Percentiles rank a stretch among this genome's conserved stretches.
phyloP scores from a whole-genome alignment of 2,888 invertebrate species.

The Andrena praecox region DNA sequence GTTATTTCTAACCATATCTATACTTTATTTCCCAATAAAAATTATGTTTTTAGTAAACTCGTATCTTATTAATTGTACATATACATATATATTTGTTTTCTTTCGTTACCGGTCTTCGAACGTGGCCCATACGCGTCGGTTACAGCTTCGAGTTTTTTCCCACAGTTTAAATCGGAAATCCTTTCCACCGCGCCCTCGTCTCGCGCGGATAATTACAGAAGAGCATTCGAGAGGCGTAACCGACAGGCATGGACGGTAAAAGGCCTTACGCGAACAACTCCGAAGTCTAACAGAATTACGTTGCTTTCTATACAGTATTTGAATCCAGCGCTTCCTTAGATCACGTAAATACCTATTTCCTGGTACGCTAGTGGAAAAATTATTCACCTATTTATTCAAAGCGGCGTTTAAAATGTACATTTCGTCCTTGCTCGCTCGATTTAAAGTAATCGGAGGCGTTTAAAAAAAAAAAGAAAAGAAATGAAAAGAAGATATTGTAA shows the following conservation, averaged over 20 bases:
- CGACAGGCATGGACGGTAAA: constrained; percentile 64
- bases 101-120: constrained; percentile 51
- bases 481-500: constrained; percentile 28
- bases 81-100: constrained; percentile 24
- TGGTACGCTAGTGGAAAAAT: constrained; percentile 34
- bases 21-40: constrained; percentile 81
- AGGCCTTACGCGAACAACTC: constrained; percentile 64
- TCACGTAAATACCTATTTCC: constrained; percentile 33
- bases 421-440: constrained; percentile 22
- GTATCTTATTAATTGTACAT: constrained; percentile 72
- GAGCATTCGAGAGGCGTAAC: constrained; percentile 31
- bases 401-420: constrained; percentile 15
- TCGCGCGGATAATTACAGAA: not conserved
- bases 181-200: not conserved
- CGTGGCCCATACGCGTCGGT: constrained; percentile 59
- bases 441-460: constrained; percentile 33
- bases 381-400: constrained; percentile 23
- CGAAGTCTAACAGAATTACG: constrained; percentile 59
- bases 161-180: constrained; percentile 15
- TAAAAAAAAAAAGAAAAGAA: constrained; percentile 14
- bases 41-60: constrained; percentile 79
- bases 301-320: constrained; percentile 53
- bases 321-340: constrained; percentile 53
- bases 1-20: constrained; percentile 72
- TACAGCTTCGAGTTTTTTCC: constrained; percentile 32